Conservation (phyloP, 2,888 invertebrate genomes). For the Homarus gammarus region DNA sequence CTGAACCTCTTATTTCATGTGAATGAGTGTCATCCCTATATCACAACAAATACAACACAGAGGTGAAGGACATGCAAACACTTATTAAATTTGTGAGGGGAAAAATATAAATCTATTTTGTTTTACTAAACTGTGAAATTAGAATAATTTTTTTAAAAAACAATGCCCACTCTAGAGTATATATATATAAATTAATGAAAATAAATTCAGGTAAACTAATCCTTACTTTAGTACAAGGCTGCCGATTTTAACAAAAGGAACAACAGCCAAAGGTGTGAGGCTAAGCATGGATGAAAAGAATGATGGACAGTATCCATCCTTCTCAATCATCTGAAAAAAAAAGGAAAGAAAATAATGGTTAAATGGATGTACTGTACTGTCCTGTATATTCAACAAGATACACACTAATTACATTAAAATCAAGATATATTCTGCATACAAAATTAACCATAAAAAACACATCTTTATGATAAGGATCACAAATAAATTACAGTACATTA, state of each 20-base stretch:
- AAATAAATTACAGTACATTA: no score
- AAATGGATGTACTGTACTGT: not conserved
- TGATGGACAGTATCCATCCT: constrained; percentile 61
- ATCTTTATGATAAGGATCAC: no score
- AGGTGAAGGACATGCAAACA: no score
- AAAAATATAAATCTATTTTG: not conserved
- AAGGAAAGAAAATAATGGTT: not conserved
- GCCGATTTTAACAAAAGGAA: constrained; percentile 65
- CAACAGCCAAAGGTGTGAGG: constrained; percentile 61
- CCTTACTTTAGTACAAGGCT: constrained; percentile 54
- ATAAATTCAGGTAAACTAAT: not conserved
- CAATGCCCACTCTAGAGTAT: not conserved
- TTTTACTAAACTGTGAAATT: not conserved
- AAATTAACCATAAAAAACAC: no score
- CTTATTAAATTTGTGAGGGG: no score
- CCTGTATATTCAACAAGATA: no score
- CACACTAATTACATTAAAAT: no score
- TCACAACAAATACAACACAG: no score
- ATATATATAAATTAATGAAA: not conserved
- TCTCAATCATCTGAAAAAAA: constrained; percentile 51
- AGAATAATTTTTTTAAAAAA: not conserved
- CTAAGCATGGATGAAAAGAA: constrained; percentile 60
- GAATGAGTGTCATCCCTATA: no score
- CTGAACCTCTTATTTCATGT: no score
- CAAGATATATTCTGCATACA: no score